Evolutionary conservation across 2,888 invertebrate genomes (phyloP).

Genomic region (Polydrusus cervinus): DNA sequence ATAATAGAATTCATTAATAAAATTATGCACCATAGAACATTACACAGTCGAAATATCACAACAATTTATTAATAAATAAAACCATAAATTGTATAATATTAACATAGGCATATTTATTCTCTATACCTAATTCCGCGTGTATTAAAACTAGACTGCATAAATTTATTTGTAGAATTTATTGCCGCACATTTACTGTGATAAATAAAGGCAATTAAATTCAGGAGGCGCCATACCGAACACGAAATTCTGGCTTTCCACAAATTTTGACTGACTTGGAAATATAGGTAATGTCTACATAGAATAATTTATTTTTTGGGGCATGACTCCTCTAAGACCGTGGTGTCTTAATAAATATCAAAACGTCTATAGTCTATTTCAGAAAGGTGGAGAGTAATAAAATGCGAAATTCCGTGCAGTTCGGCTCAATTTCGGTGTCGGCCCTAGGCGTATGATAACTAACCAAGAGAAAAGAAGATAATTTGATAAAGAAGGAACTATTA

Average conservation of each 20-base stretch:
- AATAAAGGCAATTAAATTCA: conserved; percentile 2
- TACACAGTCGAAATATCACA: background rate
- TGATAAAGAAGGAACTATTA: too few relatives aligned
- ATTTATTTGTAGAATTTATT: conserved; percentile 14
- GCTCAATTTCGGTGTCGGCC: too few relatives aligned
- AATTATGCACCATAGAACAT: too few relatives aligned
- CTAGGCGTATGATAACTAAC: too few relatives aligned
- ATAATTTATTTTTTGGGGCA: too few relatives aligned
- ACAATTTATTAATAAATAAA: background rate
- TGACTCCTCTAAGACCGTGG: too few relatives aligned
- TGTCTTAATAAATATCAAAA: too few relatives aligned
- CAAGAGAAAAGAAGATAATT: too few relatives aligned
- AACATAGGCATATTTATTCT: conserved; percentile 5
- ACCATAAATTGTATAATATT: background rate
- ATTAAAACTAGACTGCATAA: conserved; percentile 1
- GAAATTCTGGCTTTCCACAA: background rate
- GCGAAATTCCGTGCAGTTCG: too few relatives aligned
- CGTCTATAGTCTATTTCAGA: too few relatives aligned
- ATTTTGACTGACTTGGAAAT: background rate
- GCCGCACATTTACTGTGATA: conserved; percentile 2
- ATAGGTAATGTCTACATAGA: background rate
- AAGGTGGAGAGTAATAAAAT: too few relatives aligned
- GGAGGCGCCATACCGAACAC: background rate
- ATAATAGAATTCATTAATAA: too few relatives aligned
- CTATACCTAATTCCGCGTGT: background rate